Conservation (phyloP, 2,888 invertebrate genomes). For the Drosophila kanekoi region DNA sequence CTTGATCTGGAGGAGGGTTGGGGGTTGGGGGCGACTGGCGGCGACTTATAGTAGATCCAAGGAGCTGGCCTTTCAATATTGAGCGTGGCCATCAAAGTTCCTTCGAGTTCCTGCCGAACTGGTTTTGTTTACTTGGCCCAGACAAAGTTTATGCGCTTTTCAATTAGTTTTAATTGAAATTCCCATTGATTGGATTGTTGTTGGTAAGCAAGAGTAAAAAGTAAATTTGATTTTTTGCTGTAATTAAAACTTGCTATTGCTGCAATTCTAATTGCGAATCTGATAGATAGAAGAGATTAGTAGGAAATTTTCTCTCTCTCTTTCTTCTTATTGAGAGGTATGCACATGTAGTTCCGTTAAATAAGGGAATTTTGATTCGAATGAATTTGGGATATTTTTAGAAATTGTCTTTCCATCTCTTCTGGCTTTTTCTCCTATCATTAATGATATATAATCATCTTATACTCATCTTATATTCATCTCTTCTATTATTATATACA, state of each 20-base stretch:
- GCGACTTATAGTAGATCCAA: constrained; percentile 13
- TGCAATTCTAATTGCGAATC: constrained; percentile 1
- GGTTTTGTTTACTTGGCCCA: constrained; percentile 61
- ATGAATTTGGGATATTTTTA: too few relatives aligned
- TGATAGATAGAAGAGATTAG: neutral
- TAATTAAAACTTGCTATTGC: constrained; percentile 45
- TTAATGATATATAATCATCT: too few relatives aligned
- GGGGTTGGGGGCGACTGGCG: neutral
- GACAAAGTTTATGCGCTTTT: constrained; percentile 70
- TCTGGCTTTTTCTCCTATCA: too few relatives aligned
- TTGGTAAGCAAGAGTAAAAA: constrained; percentile 30
- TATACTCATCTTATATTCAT: too few relatives aligned
- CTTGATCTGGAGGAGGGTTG: neutral
- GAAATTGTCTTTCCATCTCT: too few relatives aligned
- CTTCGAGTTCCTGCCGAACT: constrained; percentile 37
- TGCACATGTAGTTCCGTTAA: too few relatives aligned
- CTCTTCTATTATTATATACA: too few relatives aligned
- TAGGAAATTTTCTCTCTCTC: neutral
- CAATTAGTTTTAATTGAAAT: constrained; percentile 80
- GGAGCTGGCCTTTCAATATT: constrained; percentile 53
- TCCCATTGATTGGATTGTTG: constrained; percentile 51
- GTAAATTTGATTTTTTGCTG: constrained; percentile 38
- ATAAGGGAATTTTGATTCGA: too few relatives aligned
- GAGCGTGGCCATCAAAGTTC: constrained; percentile 50
- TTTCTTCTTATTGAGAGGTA: too few relatives aligned